Base-by-base conservation (phyloP, 2,797 vertebrate genomes). In the Sebastes trivittatus region DNA sequence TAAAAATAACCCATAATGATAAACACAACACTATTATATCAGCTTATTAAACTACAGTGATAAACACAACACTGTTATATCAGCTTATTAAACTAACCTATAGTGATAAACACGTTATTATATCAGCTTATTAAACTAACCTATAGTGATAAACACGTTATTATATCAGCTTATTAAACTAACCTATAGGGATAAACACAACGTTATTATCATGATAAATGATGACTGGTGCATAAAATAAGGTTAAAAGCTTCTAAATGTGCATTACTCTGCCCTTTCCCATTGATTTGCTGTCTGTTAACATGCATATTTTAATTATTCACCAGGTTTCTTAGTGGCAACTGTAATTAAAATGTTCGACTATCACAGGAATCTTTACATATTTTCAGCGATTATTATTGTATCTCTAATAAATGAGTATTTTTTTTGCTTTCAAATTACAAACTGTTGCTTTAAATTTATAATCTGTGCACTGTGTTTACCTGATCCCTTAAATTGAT, bases 211-310 rank as follows among this genome's bases (percentile, higher is more conserved):
- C 14, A 20, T 3, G 5, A 49, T 3, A 20, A 1, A 63, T 8
- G 20, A n/a, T 62, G 68, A 58, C 10, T 20, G 18, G 42, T 13
- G 1, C n/a, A 58, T 20, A 7, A 16, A 69, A 62, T 49, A 27
- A 16, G 7, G 32, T 38, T 18, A 30, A 42, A 63, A 13, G 18
- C 22, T 18, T 13, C 20, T 46, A 18, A 16, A 14, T 7, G 3
- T 30, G 22, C 36, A 36, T 38, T 13, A 38, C 11, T 13, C 20
- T 0, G 27, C 52, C 0, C 22, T 29, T 25, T 32, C 3, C 7
- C 8, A 25, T 2, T 7, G 6, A 34, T 22, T 20, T 20, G 46
- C 46, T 20, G 46, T 20, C 18, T 49, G 46, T 49, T 49, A 4
- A 46, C 14, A 16, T 46, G 16, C n/a, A 27, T 6, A 66, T 46